Evolutionary conservation across 2,888 invertebrate species (phyloP), one percentile per base, ranked within the genome.

Genomic region (Noctua janthina): DNA sequence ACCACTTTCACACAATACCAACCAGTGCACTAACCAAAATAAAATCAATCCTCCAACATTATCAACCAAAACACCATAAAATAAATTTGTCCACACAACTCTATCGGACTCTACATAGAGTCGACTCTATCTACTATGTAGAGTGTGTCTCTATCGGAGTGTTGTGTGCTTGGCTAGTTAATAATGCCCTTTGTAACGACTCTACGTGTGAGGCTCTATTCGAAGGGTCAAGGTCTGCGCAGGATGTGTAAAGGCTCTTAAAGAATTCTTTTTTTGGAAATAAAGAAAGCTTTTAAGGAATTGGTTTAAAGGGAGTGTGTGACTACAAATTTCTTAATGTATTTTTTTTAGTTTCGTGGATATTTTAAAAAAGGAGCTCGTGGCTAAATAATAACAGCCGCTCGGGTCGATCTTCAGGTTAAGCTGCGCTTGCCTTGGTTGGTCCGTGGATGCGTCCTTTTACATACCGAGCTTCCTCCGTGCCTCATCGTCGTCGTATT

Each of bases 161-260:
- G 74, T 79, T 83, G 87, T 90, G 74, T 90, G 86, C 82, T 86
- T 78, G 85, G 82, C 83, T 84, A 89, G 89, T 90, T 91, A 89
- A 89, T 90, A 89, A 88, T 90, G 87, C 89, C 87, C 86, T 91
- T 91, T 91, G 90, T 90, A 86, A 90, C 83, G 88, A 86, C 78
- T 88, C 74, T 86, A 85, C 87, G 85, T 89, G 84, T 78, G 85
- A 77, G 81, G 78, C 82, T 88, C 84, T 74, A 84, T 83, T 81
- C 79, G 76, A 78, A 79, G 83, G 89, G 86, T 89, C 90, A 92
- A 84, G 91, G 90, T 84, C 88, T 86, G 78, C 76, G 74, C 83
- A 86, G 88, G 87, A 88, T 85, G 62, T 86, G 79, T 83, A 66
- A 51, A 77, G 85, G 67, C 71, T 89, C 70, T 87, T 51, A 71